Conservation (phyloP, 2,888 invertebrate species). For the Taenaris catops region DNA sequence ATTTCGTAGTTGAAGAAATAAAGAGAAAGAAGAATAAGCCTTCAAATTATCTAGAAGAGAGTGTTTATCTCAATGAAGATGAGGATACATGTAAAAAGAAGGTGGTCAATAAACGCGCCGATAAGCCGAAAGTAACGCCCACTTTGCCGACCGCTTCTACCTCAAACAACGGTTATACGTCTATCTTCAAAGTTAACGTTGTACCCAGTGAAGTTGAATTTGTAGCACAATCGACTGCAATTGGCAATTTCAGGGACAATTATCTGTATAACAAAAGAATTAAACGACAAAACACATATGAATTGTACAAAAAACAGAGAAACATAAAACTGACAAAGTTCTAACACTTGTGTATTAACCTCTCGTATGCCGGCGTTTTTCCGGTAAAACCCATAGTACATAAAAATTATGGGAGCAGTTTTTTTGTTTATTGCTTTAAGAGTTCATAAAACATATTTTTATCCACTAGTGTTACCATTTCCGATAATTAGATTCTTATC, state of each 20-base stretch:
- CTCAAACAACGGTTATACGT: constrained; percentile 59
- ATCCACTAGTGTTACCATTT: no score
- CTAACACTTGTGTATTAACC: no score
- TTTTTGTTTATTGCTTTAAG: no score
- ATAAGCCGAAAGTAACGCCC: constrained; percentile 45
- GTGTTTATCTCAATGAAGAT: constrained; percentile 53
- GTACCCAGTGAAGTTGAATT: constrained; percentile 50
- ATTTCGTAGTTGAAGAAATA: constrained; percentile 52
- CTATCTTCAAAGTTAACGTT: constrained; percentile 57
- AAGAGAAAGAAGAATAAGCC: constrained; percentile 51
- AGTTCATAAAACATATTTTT: no score
- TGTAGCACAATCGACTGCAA: constrained; percentile 46
- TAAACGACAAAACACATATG: constrained; percentile 53
- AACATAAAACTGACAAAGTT: constrained; percentile 59
- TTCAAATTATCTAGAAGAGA: constrained; percentile 64
- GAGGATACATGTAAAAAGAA: no score
- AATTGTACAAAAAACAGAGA: constrained; percentile 52
- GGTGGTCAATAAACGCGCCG: constrained; percentile 18
- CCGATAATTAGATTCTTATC: no score
- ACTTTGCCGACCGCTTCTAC: constrained; percentile 57
- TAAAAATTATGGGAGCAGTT: no score
- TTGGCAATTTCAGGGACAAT: constrained; percentile 51
- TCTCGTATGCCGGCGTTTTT: no score
- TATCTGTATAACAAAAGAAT: constrained; percentile 47
- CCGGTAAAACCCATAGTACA: no score